Evolutionary conservation across 2,113 vertebrate species (phyloP).

Genomic region (Danionella cerebrum): DNA sequence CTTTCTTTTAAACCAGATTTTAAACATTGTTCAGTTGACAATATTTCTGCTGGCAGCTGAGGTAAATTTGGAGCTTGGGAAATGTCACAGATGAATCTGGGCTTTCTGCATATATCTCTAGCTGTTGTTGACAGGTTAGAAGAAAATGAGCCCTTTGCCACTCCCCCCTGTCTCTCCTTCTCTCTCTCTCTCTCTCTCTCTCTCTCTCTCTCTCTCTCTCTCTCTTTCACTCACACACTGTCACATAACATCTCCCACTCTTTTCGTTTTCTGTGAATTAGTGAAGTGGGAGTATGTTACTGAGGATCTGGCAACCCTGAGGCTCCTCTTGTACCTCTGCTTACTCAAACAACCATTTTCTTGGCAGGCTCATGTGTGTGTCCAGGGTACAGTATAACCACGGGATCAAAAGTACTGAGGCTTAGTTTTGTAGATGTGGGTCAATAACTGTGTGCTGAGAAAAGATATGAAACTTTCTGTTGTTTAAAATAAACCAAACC

Average conservation of each 20-base stretch:
- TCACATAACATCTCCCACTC: too few relatives aligned
- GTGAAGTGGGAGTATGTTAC: conserved; percentile 31
- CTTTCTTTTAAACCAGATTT: neutral
- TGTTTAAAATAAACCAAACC: neutral
- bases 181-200: neutral
- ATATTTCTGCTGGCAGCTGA: neutral
- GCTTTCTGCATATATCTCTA: neutral
- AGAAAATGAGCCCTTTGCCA: neutral
- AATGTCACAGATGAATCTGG: neutral
- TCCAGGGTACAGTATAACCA: neutral
- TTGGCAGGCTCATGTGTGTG: neutral
- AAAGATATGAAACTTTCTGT: neutral
- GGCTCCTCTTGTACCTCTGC: conserved; percentile 5
- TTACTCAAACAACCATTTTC: neutral
- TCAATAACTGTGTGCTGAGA: neutral
- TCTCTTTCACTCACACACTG: conserved; percentile 1
- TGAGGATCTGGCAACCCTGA: conserved; percentile 30
- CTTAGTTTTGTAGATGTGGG: neutral
- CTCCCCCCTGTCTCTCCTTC: neutral
- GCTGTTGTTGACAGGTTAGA: neutral
- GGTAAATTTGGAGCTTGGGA: neutral
- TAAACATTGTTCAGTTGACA: neutral
- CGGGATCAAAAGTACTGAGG: neutral
- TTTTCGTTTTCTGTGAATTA: conserved; percentile 35
- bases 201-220: neutral